Evolutionary conservation across 92 coral and sea anemone genomes (phyloP).

Genomic region (Ricordea florida): DNA sequence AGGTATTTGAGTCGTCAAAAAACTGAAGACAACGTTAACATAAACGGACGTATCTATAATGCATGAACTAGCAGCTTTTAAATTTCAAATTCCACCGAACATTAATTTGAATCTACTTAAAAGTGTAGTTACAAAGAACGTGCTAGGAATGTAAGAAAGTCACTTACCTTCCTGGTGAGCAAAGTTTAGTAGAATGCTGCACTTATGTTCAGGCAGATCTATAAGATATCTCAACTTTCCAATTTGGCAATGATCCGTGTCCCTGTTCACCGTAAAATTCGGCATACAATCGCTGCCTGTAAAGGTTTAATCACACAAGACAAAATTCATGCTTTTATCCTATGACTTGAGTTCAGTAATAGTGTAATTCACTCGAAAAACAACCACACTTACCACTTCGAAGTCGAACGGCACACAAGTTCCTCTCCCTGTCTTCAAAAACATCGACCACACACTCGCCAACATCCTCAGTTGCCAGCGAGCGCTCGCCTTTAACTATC

Average conservation of each 20-base stretch:
- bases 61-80: slow-evolving; percentile 10
- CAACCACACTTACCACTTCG: slow-evolving; percentile 52
- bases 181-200: slow-evolving; percentile 70
- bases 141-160: too few species aligned
- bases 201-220: slow-evolving; percentile 75
- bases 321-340: too few species aligned
- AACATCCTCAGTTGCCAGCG: slow-evolving; percentile 57
- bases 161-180: slow-evolving; percentile 66
- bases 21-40: too few species aligned
- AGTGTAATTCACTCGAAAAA: background rate
- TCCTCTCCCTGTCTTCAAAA: slow-evolving; percentile 31
- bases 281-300: slow-evolving; percentile 72
- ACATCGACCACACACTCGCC: slow-evolving; percentile 78
- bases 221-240: slow-evolving; percentile 85
- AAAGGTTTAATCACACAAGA: background rate
- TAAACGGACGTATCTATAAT: slow-evolving; percentile 19
- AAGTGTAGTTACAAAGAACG: too few species aligned
- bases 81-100: background rate
- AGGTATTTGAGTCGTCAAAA: too few species aligned
- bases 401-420: slow-evolving; percentile 67
- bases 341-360: too few species aligned
- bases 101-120: background rate
- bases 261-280: slow-evolving; percentile 70
- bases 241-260: slow-evolving; percentile 84
- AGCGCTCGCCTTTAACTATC: slow-evolving; percentile 71